phyloP scores from a whole-genome alignment of 2,113 vertebrate species.

The Dipodomys spectabilis region DNA sequence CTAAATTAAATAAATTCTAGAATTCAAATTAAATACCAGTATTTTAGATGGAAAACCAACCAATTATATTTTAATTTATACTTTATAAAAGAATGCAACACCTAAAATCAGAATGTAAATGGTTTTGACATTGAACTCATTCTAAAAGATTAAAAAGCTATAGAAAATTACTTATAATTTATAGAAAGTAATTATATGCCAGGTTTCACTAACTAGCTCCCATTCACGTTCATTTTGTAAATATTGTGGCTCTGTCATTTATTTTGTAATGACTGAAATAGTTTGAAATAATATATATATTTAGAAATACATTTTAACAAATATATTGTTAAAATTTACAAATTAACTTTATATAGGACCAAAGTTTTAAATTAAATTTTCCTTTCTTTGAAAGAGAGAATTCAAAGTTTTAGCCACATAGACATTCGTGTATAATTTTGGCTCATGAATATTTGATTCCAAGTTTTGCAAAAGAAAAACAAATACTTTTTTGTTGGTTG shows the following conservation, averaged over 20 bases:
- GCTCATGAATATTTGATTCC: slow-evolving; percentile 6
- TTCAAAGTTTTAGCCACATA: neutral
- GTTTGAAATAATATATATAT: neutral
- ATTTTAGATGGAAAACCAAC: neutral
- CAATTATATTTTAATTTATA: slow-evolving; percentile 31
- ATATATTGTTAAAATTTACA: neutral
- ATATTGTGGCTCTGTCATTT: neutral
- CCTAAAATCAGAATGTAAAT: slow-evolving; percentile 16
- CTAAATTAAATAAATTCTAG: too few relatives aligned
- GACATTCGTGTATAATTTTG: slow-evolving; percentile 25
- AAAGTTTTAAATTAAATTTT: neutral
- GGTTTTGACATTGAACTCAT: neutral
- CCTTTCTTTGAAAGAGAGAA: neutral
- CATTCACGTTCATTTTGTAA: neutral
- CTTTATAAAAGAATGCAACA: slow-evolving; percentile 13
- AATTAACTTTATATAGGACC: neutral
- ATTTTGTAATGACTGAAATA: slow-evolving; percentile 11
- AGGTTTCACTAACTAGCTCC: neutral
- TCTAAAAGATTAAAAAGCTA: neutral
- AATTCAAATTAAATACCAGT: slow-evolving; percentile 4
- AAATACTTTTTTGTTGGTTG: too few relatives aligned
- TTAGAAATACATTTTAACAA: neutral
- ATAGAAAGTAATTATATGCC: too few relatives aligned
- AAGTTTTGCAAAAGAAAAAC: neutral
- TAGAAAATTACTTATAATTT: slow-evolving; percentile 24